Conservation (phyloP, 2,888 invertebrate species). For the Orthonychiurus folsomi region DNA sequence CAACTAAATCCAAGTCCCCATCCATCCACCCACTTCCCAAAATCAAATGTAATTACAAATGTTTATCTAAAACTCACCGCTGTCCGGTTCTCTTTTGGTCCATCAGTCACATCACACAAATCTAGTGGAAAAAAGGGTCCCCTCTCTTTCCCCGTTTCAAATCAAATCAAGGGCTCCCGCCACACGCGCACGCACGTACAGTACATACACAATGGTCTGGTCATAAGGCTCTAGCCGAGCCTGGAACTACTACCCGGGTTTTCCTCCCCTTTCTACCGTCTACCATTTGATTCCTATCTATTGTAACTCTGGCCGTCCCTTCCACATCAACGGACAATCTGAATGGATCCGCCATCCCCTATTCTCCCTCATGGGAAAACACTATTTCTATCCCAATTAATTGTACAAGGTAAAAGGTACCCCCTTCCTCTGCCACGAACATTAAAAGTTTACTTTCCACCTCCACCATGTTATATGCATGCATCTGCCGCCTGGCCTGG, state of each 20-base stretch:
- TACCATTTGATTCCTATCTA: conserved; percentile 10
- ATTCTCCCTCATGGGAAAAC: conserved; percentile 32
- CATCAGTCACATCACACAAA: conserved; percentile 22
- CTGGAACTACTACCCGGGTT: too few relatives aligned
- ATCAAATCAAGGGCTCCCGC: background rate
- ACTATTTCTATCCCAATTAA: conserved; percentile 38
- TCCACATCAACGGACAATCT: conserved; percentile 32
- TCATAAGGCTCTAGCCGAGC: too few relatives aligned
- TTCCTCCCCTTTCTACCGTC: conserved; percentile 2
- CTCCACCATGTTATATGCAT: too few relatives aligned
- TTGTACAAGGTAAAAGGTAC: conserved; percentile 20
- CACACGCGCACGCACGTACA: background rate
- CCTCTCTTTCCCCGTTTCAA: background rate
- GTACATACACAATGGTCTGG: too few relatives aligned
- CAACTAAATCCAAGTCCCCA: background rate
- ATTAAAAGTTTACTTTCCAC: conserved; percentile 4
- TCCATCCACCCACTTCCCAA: background rate
- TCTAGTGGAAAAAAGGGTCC: background rate
- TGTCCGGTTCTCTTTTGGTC: conserved; percentile 9
- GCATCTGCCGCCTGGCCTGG: too few relatives aligned
- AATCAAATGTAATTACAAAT: conserved; percentile 4
- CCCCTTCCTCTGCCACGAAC: conserved; percentile 3
- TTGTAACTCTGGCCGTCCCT: conserved; percentile 29
- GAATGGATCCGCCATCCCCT: conserved; percentile 22
- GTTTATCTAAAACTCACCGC: background rate